Percentiles rank a stretch among this genome's conserved stretches.
phyloP scores from a whole-genome alignment of 2,888 invertebrate genomes.

The Microctonus aethiopoides region DNA sequence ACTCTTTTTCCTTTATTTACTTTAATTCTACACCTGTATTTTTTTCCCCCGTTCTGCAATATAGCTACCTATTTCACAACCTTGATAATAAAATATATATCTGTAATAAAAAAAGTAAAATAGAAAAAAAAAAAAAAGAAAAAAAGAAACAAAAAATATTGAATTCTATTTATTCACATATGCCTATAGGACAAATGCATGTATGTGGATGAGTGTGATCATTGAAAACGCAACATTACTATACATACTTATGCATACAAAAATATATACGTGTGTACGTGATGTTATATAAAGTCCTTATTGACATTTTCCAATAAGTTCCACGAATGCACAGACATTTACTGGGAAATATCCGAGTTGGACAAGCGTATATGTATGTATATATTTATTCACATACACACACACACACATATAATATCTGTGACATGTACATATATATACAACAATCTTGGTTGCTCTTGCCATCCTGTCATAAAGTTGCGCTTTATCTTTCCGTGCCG shows the following conservation, averaged over 20 bases:
- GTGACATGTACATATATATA: too few species aligned
- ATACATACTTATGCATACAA: too few species aligned
- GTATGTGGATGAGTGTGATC: neutral
- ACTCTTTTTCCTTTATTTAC: neutral
- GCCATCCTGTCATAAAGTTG: conserved; percentile 55
- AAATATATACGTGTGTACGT: neutral
- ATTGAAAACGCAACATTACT: conserved; percentile 8
- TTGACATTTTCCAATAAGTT: conserved; percentile 29
- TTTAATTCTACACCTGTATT: neutral
- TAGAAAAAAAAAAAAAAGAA: neutral
- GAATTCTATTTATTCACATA: neutral
- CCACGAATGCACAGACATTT: conserved; percentile 23
- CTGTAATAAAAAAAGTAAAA: neutral
- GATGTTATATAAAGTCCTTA: conserved; percentile 11
- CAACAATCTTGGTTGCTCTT: neutral
- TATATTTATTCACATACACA: too few species aligned
- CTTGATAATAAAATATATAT: neutral
- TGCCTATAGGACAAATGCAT: neutral
- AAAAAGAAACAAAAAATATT: neutral
- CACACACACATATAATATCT: neutral
- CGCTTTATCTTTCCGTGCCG: conserved; percentile 55
- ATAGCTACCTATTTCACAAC: neutral
- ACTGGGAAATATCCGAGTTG: conserved; percentile 4
- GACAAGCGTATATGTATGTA: neutral
- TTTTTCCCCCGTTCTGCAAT: neutral